Evolutionary conservation across 2,888 invertebrate genomes (phyloP), one percentile per base, ranked within the genome.

Genomic region (Ceratothoa steindachneri): DNA sequence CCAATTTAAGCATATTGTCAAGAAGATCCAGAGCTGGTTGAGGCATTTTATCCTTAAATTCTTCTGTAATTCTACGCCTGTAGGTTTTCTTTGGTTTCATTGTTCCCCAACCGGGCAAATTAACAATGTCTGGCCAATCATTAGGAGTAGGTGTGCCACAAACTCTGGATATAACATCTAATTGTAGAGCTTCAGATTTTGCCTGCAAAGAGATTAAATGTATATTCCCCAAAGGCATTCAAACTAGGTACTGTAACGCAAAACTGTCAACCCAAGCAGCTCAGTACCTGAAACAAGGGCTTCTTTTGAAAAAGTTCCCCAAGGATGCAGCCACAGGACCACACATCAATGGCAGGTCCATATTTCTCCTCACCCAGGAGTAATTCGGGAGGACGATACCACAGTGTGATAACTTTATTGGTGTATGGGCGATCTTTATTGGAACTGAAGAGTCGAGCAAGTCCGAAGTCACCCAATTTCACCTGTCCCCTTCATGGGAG

Each of bases 251-350:
- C 1, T 31, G 31, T 19, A 3, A 2, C 15, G 51, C 1, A 9
- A 4, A 55, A 55, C 22, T 66, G 22, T 64, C 12, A 64, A 19
- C 64, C n/a, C n/a, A 64, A 12, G 0, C 12, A 22, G 24, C n/a
- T 12, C 12, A 1, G 7, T 82, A 93, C 95, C 88, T 93, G 95
- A 85, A 99, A 99, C 65, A 99, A 88, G 0, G 99, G 97, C 82
- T 93, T 93, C 83, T 96, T 96, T 66, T 91, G 89, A 86, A 99
- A 99, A 77, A 99, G 87, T 87, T 99, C 99, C 9, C 97, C 99
- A 67, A 99, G 88, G 82, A 99, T 99, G 84, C 99, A 99, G 82
- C 99, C 99, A 86, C 97, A 97, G 83, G 97, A 97, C 99, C 99
- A 99, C 5, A 99, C 95, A 86, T 99, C 99, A 77, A 99, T 95